Evolutionary conservation across 1,140 invertebrate genomes (phyloP), one percentile per base, ranked within the genome.

Genomic region (Bacillus rossius): DNA sequence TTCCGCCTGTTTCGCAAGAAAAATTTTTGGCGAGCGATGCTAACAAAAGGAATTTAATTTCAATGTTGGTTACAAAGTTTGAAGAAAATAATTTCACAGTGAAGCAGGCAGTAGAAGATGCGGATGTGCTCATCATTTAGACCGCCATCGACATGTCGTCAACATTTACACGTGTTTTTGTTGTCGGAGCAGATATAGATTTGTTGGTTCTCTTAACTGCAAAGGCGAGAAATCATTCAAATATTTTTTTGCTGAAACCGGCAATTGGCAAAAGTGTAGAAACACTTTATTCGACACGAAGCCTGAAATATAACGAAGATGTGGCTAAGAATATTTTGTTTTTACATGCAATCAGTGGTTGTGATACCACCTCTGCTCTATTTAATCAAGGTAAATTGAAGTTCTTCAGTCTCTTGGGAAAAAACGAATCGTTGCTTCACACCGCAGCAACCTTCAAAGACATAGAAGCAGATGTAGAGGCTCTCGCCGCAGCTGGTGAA

Each of bases 201-300:
- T 58, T 67, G 50, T 58, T 67, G 40, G 41, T 67, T 50, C 47
- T 67, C 52, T 45, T 63, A 7, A 65, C 53, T 55, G 65, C 56
- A 56, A 55, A 55, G 23, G 66, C 64, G 42, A 64, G 64, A 64
- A 59, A 51, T 65, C 63, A 68, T 57, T 65, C 70, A 63, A 67
- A 26, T 56, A 69, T 71, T 65, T 69, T 47, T 23, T 67, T 71
- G 45, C 67, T 71, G 56, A 71, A 73, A 66, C 69, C 69, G 22
- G 69, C 64, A 47, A 73, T 65, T 64, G 65, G 61, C 60, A 65
- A 71, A 54, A n/a, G 50, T 40, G 58, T 67, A 64, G 57, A 61
- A 47, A 56, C 62, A 58, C 52, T 67, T 22, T 59, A 61, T 64
- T 65, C 63, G 16, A 61, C 59, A 40, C n/a, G 53, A 62, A 63